Base-by-base conservation (phyloP, 2,888 invertebrate genomes). In the Stenurella melanura region DNA sequence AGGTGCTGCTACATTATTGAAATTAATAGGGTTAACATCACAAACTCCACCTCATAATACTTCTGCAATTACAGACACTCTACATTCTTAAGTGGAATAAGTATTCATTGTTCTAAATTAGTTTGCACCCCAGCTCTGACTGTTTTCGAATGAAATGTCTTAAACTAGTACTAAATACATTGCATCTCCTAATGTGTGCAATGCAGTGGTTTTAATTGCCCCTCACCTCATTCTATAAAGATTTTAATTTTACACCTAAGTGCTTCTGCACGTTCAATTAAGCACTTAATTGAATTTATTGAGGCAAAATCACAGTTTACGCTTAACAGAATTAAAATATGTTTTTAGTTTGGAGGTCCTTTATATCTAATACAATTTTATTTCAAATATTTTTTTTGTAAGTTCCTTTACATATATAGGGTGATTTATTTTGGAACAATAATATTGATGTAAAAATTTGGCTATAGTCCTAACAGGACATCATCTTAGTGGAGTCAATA, bases 51-150 rank as follows among this genome's bases (percentile, higher is more conserved):
- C 58, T 38, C 26, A n/a, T n/a, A 17, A 10, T 42, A 34, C 58
- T 19, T 38, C 15, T 70, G n/a, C 60, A 70, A 70, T 70, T 70
- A 70, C 70, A 26, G 58, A 38, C 42, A 17, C 34, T 54, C 19
- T 67, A 50, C 54, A 67, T 18, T 26, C 67, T 67, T 54, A 67
- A 54, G n/a, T 67, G 10, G 17, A 67, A 21, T 66, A 42, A 66
- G 50, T 67, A 67, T 67, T 67, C 67, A 26, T 54, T 67, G 67
- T 67, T 54, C 67, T 54, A 67, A 67, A 67, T 67, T 67, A 21
- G 54, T 67, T 67, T 67, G 21, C 12, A 42, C 54, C 67, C 54
- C 9, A 54, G n/a, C 67, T 21, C 54, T 26, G 15, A 54, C 50
- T n/a, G 26, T 17, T 67, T n/a, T 54, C 26, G 50, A 67, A 67